Base-by-base conservation (phyloP, 2,888 invertebrate genomes). In the Phaonia tiefii region DNA sequence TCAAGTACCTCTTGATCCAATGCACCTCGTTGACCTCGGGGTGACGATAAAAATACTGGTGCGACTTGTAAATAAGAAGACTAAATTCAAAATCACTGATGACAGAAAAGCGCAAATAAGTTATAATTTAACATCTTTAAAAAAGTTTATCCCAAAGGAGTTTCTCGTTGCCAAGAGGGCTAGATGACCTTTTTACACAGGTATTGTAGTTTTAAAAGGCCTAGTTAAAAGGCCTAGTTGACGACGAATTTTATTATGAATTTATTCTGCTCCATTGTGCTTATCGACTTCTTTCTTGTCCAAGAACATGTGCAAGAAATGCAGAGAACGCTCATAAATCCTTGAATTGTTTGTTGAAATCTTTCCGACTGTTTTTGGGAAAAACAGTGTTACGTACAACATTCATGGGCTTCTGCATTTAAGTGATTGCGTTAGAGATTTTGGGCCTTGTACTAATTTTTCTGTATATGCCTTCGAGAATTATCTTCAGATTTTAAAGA, bases 11-110 rank as follows among this genome's bases (percentile, higher is more conserved):
- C n/a, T 74, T 26, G 65, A 66, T 22, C 46, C 54, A 4, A 74
- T 67, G 74, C 63, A 44, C 44, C 65, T n/a, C n/a, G n/a, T n/a
- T n/a, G n/a, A n/a, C n/a, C n/a, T 74, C 2, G 74, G 66, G 4
- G 66, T 74, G 11, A 56, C 10, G n/a, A 74, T 13, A 42, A 74
- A 67, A 74, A 65, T 74, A 25, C n/a, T 66, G 1, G 2, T 66
- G 4, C 54, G 22, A 25, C 22, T 54, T 5, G 13, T 54, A 10
- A 69, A 54, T 22, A 69, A 70, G n/a, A 39, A 71, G 46, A 58
- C 46, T 8, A 71, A 17, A 39, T 71, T 46, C 31, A 58, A 71
- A 46, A 15, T 71, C 1, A 20, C 10, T 44, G 46, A 71, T 15
- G 44, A 42, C 3, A 26, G 26, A n/a, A 31, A 58, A n/a, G n/a